phyloP scores from a whole-genome alignment of 2,888 invertebrate genomes.

The Oscheius onirici region DNA sequence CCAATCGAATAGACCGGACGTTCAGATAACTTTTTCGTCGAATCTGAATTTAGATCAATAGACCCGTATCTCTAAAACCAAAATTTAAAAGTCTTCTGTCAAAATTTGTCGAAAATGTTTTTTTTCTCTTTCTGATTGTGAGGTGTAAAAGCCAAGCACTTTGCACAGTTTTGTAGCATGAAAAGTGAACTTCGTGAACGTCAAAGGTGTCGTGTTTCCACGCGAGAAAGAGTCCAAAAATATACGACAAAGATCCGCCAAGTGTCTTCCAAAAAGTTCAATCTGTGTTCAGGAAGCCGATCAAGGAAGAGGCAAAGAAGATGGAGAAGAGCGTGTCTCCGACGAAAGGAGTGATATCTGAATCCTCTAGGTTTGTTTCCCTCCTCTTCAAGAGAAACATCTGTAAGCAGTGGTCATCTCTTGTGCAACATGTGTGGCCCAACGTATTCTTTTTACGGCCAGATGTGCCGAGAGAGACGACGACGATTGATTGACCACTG shows the following conservation, averaged over 20 bases:
- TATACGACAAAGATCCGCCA: background rate
- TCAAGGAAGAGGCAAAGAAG: constrained; percentile 23
- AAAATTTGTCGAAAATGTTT: too few species aligned
- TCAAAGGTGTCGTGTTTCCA: background rate
- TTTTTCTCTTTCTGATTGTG: too few species aligned
- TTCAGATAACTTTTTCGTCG: too few species aligned
- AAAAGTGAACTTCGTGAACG: too few species aligned
- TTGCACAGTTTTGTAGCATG: too few species aligned
- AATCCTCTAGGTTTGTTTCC: constrained; percentile 10
- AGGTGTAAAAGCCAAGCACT: too few species aligned
- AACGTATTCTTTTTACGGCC: constrained; percentile 28
- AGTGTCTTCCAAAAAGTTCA: background rate
- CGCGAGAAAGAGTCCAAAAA: background rate
- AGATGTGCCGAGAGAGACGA: background rate
- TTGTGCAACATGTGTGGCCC: constrained; percentile 1
- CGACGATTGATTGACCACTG: constrained; percentile 22
- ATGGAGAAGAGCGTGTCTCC: background rate
- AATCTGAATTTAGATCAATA: too few species aligned
- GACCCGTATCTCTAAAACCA: too few species aligned
- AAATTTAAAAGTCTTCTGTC: too few species aligned
- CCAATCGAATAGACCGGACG: too few species aligned
- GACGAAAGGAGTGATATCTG: background rate
- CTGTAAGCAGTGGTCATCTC: constrained; percentile 12
- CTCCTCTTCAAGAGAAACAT: too few species aligned
- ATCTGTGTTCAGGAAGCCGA: constrained; percentile 16